Percentiles rank a stretch among this genome's conserved stretches.
phyloP scores from a whole-genome alignment of 1,140 invertebrate genomes.

The Zaprionus nigranus region DNA sequence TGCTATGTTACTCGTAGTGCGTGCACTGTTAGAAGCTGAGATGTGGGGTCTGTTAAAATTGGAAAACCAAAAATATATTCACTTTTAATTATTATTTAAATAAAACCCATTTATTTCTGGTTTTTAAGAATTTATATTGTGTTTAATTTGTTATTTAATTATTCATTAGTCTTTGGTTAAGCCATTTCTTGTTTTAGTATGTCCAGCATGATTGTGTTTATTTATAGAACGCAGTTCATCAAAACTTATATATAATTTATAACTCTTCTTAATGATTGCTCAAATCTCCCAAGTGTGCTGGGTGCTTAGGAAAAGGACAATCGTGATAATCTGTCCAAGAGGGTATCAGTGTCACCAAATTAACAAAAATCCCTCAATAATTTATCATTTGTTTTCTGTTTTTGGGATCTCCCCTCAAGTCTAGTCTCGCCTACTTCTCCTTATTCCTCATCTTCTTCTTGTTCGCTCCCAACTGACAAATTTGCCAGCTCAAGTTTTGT shows the following conservation, averaged over 20 bases:
- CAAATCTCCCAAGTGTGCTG: background rate
- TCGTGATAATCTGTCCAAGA: conserved; percentile 62
- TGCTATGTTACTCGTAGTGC: background rate
- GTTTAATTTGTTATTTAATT: too few relatives aligned
- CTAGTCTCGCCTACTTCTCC: background rate
- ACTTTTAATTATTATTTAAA: too few relatives aligned
- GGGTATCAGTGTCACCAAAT: conserved; percentile 81
- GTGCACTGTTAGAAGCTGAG: background rate
- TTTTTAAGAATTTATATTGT: background rate
- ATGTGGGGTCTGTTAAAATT: background rate
- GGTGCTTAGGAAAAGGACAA: conserved; percentile 21
- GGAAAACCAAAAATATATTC: too few relatives aligned
- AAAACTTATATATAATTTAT: background rate
- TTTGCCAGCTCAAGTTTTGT: conserved; percentile 76
- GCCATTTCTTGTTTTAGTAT: background rate
- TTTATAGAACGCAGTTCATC: background rate
- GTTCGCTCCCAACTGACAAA: conserved; percentile 55
- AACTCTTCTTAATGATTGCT: background rate
- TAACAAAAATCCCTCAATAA: conserved; percentile 77
- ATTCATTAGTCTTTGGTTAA: background rate
- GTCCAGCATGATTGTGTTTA: background rate
- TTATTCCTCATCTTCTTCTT: background rate
- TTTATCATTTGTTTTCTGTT: conserved; percentile 73
- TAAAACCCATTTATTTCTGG: background rate
- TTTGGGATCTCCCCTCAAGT: conserved; percentile 44